These are phyloP conservation scores for Eubasilissa regina DNA, from an alignment of 1,140 invertebrate species.

Conservation along the genomic window DNA sequence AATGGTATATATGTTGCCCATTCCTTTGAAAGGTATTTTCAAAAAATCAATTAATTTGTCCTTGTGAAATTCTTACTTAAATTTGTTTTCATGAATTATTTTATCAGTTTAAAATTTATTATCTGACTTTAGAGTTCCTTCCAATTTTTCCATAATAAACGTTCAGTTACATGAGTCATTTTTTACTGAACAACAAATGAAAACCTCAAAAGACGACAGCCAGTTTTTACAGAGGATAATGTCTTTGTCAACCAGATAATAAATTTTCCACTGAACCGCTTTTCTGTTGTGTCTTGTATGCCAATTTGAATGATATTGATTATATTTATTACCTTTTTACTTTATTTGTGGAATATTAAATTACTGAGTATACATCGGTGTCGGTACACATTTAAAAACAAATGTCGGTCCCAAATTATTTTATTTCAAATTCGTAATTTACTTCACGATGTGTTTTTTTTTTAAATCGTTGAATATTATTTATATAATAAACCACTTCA, in stretches of 20 bases:
- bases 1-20: no score
- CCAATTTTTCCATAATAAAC: not conserved
- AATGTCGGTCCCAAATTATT: not conserved
- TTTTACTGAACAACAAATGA: not conserved
- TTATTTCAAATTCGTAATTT: not conserved
- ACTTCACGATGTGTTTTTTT: slow-evolving; percentile 53
- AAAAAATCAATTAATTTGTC: not conserved
- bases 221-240: not conserved
- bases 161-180: not conserved
- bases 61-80: slow-evolving; percentile 4
- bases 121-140: not conserved
- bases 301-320: slow-evolving; percentile 19
- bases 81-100: not conserved
- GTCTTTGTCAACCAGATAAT: not conserved
- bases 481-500: no score
- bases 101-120: slow-evolving; percentile 6
- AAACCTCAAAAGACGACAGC: not conserved
- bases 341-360: slow-evolving; percentile 19
- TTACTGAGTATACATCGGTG: not conserved
- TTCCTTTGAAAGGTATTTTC: no score
- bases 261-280: slow-evolving; percentile 24
- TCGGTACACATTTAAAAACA: no score
- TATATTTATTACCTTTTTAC: not conserved
- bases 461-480: no score
- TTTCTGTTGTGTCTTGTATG: slow-evolving; percentile 20